These are phyloP conservation scores for Chrysogorgia sp. DNA, from an alignment of 92 coral and sea anemone species.

Conservation along the genomic window DNA sequence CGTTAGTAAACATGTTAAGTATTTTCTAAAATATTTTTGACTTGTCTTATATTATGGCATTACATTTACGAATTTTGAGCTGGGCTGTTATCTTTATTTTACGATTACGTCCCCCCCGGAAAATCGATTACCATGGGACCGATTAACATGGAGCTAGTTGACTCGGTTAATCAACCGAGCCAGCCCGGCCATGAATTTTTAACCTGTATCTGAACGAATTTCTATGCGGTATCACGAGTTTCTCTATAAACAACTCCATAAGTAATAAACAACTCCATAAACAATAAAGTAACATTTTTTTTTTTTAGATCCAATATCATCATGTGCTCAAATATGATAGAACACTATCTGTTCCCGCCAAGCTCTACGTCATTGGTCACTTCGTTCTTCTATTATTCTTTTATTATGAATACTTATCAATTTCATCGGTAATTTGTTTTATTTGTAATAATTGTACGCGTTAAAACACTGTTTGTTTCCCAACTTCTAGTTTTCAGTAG, in stretches of 20 bases:
- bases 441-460: no score
- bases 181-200: no score
- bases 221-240: no score
- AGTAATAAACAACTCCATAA: background rate
- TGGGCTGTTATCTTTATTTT: no score
- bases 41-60: no score
- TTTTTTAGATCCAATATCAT: slow-evolving; percentile 26
- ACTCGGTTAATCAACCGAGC: background rate
- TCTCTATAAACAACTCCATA: no score
- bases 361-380: slow-evolving; percentile 23
- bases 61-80: no score
- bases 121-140: background rate
- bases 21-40: no score
- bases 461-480: background rate
- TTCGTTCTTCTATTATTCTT: slow-evolving; percentile 8
- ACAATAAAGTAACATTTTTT: background rate
- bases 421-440: slow-evolving; percentile 22
- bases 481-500: no score
- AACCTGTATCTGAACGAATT: no score
- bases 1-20: no score
- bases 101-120: no score
- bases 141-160: background rate
- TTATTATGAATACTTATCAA: slow-evolving; percentile 20
- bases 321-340: slow-evolving; percentile 25
- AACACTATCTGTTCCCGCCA: slow-evolving; percentile 1